Base-by-base conservation (phyloP, 2,113 vertebrate genomes). In the Sardina pilchardus region DNA sequence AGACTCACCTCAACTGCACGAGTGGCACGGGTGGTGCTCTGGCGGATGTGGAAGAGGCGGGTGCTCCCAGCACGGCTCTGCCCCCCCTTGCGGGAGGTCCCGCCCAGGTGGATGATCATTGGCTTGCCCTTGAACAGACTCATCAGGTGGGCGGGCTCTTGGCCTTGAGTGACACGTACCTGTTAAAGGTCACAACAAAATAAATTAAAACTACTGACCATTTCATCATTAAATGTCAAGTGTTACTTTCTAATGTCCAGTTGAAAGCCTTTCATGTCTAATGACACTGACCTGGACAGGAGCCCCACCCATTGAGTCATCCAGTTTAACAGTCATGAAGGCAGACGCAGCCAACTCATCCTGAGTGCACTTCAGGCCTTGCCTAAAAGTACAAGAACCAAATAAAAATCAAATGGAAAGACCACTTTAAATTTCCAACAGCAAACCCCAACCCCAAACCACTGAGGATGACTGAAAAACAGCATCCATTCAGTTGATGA, bases 131-230 rank as follows among this genome's bases (percentile, higher is more conserved):
- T 94, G 82, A 96, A 96, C 80, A 96, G 1, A 83, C 94, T 95
- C 88, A 95, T 90, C 63, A 96, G 90, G 85, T 96, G 95, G 56
- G 94, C 26, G 1, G 95, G 95, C 87, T 96, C 95, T 86, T 94
- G 89, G 78, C 95, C 93, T 87, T 95, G 95, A 86, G 92, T 94
- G 82, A 96, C 95, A 26, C 94, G 94, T n/a, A 96, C 94, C 95
- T 96, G 90, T 2, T 4, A 83, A 7, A 82, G 36, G 56, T 26
- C 24, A 82, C 7, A 26, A 2, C n/a, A 87, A 7, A 34, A 26
- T 17, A 7, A 34, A 26, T 17, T 0, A 71, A 30, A 71, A 71
- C 63, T n/a, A n/a, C 2, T 10, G 10, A 71, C 9, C n/a, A 36
- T 4, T 85, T 43, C 8, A 83, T 26, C 17, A 59, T 9, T 36